Conservation (phyloP, 2,113 vertebrate genomes). For the Hemiprocne comata region DNA sequence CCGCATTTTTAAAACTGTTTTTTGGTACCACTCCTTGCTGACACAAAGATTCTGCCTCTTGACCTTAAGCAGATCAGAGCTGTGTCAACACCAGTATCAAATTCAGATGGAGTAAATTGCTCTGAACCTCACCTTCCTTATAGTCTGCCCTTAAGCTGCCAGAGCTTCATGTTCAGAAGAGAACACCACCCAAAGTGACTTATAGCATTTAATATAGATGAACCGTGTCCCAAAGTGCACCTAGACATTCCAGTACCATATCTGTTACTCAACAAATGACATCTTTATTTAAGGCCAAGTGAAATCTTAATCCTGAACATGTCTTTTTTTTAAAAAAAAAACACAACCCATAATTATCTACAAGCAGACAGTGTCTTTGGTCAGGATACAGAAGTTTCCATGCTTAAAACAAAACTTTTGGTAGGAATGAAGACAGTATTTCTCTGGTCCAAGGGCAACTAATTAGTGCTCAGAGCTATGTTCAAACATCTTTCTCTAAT, state of each 20-base stretch:
- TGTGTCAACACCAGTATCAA: neutral
- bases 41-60: neutral
- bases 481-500: neutral
- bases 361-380: neutral
- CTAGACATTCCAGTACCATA: neutral
- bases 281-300: neutral
- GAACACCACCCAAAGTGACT: neutral
- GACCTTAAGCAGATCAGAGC: neutral
- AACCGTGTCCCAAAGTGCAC: neutral
- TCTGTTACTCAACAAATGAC: neutral
- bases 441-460: neutral
- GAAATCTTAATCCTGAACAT: neutral
- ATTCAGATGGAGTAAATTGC: neutral
- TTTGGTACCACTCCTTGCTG: neutral
- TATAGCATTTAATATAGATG: neutral
- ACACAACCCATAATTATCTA: neutral
- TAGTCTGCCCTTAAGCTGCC: neutral
- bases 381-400: neutral
- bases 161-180: neutral
- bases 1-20: neutral
- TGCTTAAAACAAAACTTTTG: constrained; percentile 11
- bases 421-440: neutral
- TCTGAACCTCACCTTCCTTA: neutral
- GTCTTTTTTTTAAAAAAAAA: neutral
- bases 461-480: constrained; percentile 1